A percentile compares a stretch with the other conserved stretches of the same genome.
Conservation (phyloP, 2,888 invertebrate genomes). For the Dichetophora obliterata region DNA sequence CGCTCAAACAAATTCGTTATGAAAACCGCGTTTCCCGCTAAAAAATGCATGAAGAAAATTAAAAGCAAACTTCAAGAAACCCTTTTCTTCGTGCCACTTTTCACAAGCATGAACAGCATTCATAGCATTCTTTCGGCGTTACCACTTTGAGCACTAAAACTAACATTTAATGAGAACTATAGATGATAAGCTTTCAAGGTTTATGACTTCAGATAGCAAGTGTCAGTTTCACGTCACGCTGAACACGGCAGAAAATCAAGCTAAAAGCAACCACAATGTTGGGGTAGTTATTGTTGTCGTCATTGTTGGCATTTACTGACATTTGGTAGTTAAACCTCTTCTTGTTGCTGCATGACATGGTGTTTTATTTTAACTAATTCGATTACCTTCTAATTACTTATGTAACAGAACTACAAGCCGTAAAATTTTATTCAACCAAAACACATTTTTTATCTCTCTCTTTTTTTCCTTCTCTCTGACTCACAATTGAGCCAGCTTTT, state of each 20-base stretch:
- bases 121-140: constrained; percentile 11
- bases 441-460: not conserved
- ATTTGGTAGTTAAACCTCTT: not conserved
- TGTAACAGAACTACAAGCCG: not conserved
- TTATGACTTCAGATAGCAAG: constrained; percentile 65
- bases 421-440: not conserved
- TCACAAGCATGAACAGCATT: not conserved
- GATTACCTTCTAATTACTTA: not conserved
- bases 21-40: not conserved
- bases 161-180: constrained; percentile 61
- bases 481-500: too few relatives aligned
- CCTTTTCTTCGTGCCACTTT: constrained; percentile 26
- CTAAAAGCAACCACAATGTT: not conserved
- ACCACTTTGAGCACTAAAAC: constrained; percentile 55
- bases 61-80: constrained; percentile 11
- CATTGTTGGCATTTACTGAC: not conserved
- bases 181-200: constrained; percentile 61
- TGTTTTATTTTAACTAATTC: not conserved
- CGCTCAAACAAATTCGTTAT: not conserved
- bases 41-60: not conserved
- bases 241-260: not conserved
- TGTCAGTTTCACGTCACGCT: constrained; percentile 52
- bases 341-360: not conserved
- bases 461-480: too few relatives aligned
- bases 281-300: not conserved